Evolutionary conservation across 2,797 vertebrate species (phyloP).

Genomic region (Hephaestus fuliginosus): DNA sequence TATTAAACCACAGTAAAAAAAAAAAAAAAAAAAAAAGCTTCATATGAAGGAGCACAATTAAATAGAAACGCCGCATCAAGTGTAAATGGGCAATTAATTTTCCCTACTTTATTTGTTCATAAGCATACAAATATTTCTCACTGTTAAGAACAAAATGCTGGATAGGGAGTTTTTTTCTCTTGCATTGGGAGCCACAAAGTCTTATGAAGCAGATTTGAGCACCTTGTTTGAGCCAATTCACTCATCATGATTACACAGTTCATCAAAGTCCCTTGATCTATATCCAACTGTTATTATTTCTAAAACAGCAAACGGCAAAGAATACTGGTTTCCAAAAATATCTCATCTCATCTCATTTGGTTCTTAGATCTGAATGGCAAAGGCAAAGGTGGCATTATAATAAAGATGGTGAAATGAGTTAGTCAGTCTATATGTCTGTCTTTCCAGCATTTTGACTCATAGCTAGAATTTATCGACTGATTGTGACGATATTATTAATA

Average conservation of each 20-base stretch:
- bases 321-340: not conserved
- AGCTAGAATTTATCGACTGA: not conserved
- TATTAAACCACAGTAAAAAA: not conserved
- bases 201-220: constrained; percentile 5
- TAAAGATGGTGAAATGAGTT: not conserved
- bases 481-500: not conserved
- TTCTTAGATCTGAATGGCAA: not conserved
- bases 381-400: not conserved
- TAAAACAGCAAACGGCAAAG: not conserved
- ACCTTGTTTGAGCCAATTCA: constrained; percentile 1
- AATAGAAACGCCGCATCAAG: constrained; percentile 4
- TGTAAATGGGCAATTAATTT: not conserved
- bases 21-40: not conserved
- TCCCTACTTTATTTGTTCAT: constrained; percentile 16
- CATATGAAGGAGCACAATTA: not conserved
- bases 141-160: constrained; percentile 16
- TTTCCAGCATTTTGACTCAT: not conserved
- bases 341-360: not conserved
- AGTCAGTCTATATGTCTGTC: not conserved
- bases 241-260: constrained; percentile 10
- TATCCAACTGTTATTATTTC: not conserved
- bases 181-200: constrained; percentile 20
- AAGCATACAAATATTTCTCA: constrained; percentile 22
- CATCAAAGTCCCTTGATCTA: not conserved
- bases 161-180: constrained; percentile 14